Base-by-base conservation (phyloP, 2,113 vertebrate genomes). In the Vireo altiloquus region DNA sequence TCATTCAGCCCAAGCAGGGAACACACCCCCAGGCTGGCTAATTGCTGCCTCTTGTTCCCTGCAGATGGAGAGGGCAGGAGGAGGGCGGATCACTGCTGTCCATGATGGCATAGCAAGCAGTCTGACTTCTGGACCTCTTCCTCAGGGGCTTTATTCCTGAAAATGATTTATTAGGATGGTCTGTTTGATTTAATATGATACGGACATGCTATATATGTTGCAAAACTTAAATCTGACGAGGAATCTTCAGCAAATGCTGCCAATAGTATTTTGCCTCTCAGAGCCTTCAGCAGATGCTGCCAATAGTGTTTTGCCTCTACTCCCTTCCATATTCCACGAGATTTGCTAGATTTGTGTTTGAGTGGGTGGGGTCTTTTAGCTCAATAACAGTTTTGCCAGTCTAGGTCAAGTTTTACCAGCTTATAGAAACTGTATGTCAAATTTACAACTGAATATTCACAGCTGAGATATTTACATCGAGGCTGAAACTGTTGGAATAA, bases 51-150 rank as follows among this genome's bases (percentile, higher is more conserved):
- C 49, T 84, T 0, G 0, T 70, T 42, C 28, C 3, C 56, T 46
- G 60, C 92, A 92, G 85, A 70, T 71, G 85, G 86, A 86, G 52
- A 81, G 94, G 91, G 82, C 89, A 93, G 54, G 22, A 50, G 46
- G 35, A 95, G 82, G 78, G 52, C 7, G 0, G 68, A 20, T 83
- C 0, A 0, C 70, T 86, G 56, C 85, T 75, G 7, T 20, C 44
- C 0, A 0, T 46, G 64, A 64, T 80, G 85, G 79, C 76, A 56
- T 2, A 84, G 85, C 27, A 74, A 77, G 24, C 66, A 50, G 44
- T 9, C 40, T 94, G 85, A 64, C 88, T 92, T 92, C 11, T 82
- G 81, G 77, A 92, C 68, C 82, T 89, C 46, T 60, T 77, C 68
- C 52, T 88, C 60, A 8, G 69, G n/a, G 80, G 39, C 87, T 96